Evolutionary conservation across 1,140 invertebrate species (phyloP).

Genomic region (Megalonaias nervosa): DNA sequence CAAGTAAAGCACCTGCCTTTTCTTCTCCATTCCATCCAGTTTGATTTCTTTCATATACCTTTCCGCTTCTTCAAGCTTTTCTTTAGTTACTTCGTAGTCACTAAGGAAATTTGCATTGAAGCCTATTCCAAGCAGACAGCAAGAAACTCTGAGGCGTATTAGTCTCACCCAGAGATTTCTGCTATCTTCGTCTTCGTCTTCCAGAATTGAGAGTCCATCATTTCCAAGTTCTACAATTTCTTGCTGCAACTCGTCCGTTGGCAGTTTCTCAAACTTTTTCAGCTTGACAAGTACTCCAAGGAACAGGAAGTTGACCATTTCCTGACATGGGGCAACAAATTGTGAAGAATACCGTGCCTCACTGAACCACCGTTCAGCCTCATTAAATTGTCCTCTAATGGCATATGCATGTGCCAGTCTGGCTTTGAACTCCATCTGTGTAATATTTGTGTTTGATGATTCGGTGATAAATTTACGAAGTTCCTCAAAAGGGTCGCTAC

Average conservation of each 20-base stretch:
- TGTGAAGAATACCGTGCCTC: conserved; percentile 9
- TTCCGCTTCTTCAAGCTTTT: neutral
- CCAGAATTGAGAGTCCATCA: conserved; percentile 14
- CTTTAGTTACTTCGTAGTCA: conserved; percentile 1
- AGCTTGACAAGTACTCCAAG: conserved; percentile 16
- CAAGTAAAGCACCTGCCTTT: conserved; percentile 20
- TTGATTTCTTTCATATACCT: conserved; percentile 3
- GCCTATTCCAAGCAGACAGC: conserved; percentile 16
- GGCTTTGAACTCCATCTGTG: conserved; percentile 5
- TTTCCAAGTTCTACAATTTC: conserved; percentile 5
- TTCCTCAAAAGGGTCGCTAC: conserved; percentile 1
- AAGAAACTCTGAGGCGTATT: conserved; percentile 22
- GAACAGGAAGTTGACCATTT: conserved; percentile 18
- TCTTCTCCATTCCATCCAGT: conserved; percentile 5
- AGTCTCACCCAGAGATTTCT: conserved; percentile 13
- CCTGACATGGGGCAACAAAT: conserved; percentile 7
- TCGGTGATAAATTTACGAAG: conserved; percentile 1
- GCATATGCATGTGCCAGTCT: conserved; percentile 13
- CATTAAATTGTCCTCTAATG: conserved; percentile 6
- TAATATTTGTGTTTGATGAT: conserved; percentile 13
- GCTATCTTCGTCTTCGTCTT: conserved; percentile 16
- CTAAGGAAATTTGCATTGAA: conserved; percentile 15
- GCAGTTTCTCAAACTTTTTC: conserved; percentile 13
- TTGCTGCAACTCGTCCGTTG: neutral
- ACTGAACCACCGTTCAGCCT: conserved; percentile 3